Base-by-base conservation (phyloP, 1,140 invertebrate genomes). In the Hyles euphorbiae region DNA sequence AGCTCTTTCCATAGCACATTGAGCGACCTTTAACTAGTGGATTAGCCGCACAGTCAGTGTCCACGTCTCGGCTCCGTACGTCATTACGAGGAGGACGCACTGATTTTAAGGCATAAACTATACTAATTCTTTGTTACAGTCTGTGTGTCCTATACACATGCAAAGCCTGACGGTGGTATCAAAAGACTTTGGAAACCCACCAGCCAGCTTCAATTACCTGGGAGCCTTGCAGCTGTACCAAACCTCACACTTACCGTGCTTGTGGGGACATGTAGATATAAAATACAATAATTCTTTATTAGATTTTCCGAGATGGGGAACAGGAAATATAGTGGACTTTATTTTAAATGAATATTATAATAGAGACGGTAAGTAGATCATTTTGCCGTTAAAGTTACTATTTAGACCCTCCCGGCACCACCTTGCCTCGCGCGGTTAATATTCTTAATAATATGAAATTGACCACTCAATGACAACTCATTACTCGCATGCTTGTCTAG, bases 191-290 rank as follows among this genome's bases (percentile, higher is more conserved):
- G 58, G 72, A 54, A 72, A 83, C 44, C 68, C 88, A 32, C 87
- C 90, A 4, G 90, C 89, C 40, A 74, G 84, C 40, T 79, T 92
- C 34, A 83, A 89, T 60, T 76, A 92, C 45, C 81, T 89, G 70
- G 92, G 90, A 12, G 92, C 93, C 76, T 66, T 95, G 32, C 59
- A 81, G 36, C 73, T 94, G 8, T 80, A 88, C 49, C 93, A 94
- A 83, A 90, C 83, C 51, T 67, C 87, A 50, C 91, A 92, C 44
- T 74, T 94, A 12, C 82, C 80, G 43, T 92, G 91, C 73, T 75
- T 85, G 59, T 81, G 84, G 53, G 84, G 90, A 70, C 52, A 73
- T 36, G 74, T 84, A 54, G 90, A 93, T 67, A 83, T 61, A 40
- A 83, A 82, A 78, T 92, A 89, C 60, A 92, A 93, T 82, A 74